Conservation (phyloP, 35 echinoderm and acorn worm species). For the Nesometra sesokonis region DNA sequence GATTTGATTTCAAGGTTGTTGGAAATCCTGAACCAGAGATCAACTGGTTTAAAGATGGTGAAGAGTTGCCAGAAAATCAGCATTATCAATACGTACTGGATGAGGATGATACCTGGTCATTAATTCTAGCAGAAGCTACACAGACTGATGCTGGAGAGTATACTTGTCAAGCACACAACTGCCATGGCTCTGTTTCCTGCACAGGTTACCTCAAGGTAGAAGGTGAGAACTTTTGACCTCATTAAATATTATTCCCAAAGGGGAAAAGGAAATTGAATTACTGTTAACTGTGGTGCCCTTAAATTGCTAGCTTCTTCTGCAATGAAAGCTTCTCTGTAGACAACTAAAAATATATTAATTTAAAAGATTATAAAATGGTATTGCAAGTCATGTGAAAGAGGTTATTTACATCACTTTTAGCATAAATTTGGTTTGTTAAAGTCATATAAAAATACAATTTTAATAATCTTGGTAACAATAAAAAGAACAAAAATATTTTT, state of each 20-base stretch:
- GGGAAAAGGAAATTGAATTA: background rate
- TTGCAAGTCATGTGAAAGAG: too few relatives aligned
- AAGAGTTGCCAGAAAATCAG: background rate
- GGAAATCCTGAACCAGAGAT: conserved; percentile 6
- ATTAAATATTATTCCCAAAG: background rate
- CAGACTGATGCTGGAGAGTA: background rate
- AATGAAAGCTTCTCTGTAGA: too few relatives aligned
- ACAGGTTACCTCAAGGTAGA: background rate
- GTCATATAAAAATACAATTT: too few relatives aligned
- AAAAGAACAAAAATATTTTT: too few relatives aligned
- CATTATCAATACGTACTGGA: background rate
- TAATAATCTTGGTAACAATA: too few relatives aligned
- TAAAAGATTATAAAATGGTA: too few relatives aligned
- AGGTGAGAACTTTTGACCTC: background rate
- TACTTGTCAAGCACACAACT: background rate
- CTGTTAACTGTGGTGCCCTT: background rate
- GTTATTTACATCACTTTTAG: too few relatives aligned
- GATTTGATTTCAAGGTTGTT: background rate
- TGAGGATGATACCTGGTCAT: conserved; percentile 1
- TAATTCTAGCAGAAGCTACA: background rate
- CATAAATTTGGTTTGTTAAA: too few relatives aligned
- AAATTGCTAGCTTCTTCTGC: background rate
- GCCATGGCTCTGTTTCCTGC: background rate
- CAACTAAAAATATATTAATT: too few relatives aligned
- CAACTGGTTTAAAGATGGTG: conserved; percentile 7